Conservation (phyloP, 2,797 vertebrate genomes). For the Chelon auratus region DNA sequence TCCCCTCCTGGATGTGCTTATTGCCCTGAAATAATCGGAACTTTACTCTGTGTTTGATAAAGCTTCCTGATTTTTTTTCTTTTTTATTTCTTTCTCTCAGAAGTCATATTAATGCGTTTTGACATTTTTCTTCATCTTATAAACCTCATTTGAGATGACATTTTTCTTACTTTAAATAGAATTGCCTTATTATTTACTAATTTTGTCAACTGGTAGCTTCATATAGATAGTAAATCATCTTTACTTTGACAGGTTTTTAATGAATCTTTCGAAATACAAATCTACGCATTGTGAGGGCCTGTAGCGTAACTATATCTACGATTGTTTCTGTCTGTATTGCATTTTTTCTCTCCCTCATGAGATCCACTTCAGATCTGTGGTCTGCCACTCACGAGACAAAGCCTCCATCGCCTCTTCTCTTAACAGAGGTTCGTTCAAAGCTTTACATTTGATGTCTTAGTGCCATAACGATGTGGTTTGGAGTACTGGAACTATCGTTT, state of each 20-base stretch:
- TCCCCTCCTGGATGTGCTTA: conserved; percentile 30
- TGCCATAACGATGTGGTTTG: conserved; percentile 80
- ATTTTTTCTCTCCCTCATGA: conserved; percentile 40
- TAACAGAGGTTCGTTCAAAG: conserved; percentile 69
- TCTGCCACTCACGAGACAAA: conserved; percentile 71
- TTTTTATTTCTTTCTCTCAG: background rate
- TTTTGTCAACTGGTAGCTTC: background rate
- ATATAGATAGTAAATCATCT: background rate
- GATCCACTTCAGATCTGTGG: conserved; percentile 63
- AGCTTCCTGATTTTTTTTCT: background rate
- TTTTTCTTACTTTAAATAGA: background rate
- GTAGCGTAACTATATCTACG: conserved; percentile 18
- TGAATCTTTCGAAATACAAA: conserved; percentile 25
- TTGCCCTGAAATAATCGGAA: conserved; percentile 33
- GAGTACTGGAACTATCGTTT: conserved; percentile 72
- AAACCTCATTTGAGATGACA: conserved; percentile 4
- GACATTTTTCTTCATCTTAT: background rate
- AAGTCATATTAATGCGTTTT: background rate
- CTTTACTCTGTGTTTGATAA: conserved; percentile 6
- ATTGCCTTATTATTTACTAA: conserved; percentile 4
- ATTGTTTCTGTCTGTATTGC: conserved; percentile 43
- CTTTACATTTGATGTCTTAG: conserved; percentile 77
- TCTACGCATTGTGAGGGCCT: background rate
- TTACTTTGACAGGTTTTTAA: conserved; percentile 15
- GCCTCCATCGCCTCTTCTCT: conserved; percentile 64